Percentiles rank a stretch among this genome's conserved stretches.
These are phyloP conservation scores for Catamblyrhynchus diadema DNA, from an alignment of 2,797 vertebrate species.

Conservation along the genomic window DNA sequence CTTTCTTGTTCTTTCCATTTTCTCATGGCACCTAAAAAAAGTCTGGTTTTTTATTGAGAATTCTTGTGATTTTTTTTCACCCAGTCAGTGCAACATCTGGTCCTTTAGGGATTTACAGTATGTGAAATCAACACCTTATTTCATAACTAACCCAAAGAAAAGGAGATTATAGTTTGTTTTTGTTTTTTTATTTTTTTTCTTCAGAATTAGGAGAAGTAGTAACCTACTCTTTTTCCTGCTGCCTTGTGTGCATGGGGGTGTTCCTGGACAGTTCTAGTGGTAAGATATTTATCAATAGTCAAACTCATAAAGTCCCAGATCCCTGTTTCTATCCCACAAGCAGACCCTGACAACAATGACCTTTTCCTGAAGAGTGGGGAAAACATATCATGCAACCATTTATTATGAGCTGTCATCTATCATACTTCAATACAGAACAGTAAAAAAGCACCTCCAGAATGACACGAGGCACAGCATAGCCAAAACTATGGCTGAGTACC, in stretches of 20 bases:
- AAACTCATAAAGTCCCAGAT: not conserved
- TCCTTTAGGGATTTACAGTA: not conserved
- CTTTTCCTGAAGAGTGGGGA: not conserved
- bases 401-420: not conserved
- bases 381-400: not conserved
- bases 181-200: not conserved
- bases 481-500: not conserved
- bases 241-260: not conserved
- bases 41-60: not conserved
- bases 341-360: not conserved
- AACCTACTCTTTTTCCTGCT: not conserved
- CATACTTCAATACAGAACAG: not conserved
- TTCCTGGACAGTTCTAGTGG: not conserved
- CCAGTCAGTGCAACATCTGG: not conserved
- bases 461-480: not conserved
- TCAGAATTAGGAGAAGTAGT: not conserved
- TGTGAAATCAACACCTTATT: not conserved
- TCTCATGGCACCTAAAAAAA: not conserved
- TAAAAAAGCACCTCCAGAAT: not conserved
- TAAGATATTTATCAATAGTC: not conserved
- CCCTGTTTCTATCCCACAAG: not conserved
- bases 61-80: not conserved
- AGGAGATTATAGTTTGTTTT: not conserved
- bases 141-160: not conserved
- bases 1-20: not conserved